Percentiles rank a stretch among this genome's conserved stretches.
phyloP scores from a whole-genome alignment of 2,888 invertebrate genomes.

The Diloba caeruleocephala region DNA sequence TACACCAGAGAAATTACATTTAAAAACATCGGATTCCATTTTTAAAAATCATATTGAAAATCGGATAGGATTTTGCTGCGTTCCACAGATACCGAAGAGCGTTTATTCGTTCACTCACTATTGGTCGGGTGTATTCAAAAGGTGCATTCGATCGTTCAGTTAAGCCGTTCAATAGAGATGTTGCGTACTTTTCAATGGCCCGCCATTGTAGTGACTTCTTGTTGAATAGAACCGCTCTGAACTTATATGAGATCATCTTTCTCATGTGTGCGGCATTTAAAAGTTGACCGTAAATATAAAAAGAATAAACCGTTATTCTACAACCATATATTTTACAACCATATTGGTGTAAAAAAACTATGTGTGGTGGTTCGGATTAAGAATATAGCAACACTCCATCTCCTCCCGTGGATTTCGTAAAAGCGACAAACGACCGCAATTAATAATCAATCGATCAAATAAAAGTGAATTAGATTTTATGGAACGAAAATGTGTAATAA shows the following conservation, averaged over 20 bases:
- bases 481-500: no score
- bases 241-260: constrained; percentile 37
- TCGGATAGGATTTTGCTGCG: no score
- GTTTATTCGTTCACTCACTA: constrained; percentile 42
- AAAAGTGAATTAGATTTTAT: no score
- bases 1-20: constrained; percentile 10
- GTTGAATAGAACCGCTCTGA: constrained; percentile 25
- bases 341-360: constrained; percentile 11
- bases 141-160: constrained; percentile 46
- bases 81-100: constrained; percentile 57
- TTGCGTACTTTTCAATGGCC: constrained; percentile 49
- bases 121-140: constrained; percentile 38
- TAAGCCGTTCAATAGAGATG: constrained; percentile 44
- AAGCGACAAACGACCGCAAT: no score
- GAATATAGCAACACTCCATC: no score
- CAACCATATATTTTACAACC: constrained; percentile 3
- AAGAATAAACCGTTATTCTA: constrained; percentile 14
- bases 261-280: constrained; percentile 15
- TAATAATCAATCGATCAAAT: no score
- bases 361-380: no score
- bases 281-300: constrained; percentile 24
- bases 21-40: constrained; percentile 23
- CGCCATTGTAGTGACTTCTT: constrained; percentile 40
- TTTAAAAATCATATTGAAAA: constrained; percentile 21
- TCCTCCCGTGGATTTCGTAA: no score